Base-by-base conservation (phyloP, 2,888 invertebrate species). In the Dermolepida albohirtum region DNA sequence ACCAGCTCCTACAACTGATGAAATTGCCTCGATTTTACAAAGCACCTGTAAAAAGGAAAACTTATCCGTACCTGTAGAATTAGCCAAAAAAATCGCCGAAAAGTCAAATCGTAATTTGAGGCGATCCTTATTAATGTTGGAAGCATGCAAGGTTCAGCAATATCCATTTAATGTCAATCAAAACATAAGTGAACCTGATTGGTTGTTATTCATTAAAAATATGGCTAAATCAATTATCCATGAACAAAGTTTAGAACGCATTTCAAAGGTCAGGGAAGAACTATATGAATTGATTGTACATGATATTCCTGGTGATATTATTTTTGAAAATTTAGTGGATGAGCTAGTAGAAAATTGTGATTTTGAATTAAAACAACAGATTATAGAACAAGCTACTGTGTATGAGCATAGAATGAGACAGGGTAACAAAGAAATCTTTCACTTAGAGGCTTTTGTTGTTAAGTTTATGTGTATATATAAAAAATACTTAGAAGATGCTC, bases 401-500 rank as follows among this genome's bases (percentile, higher is more conserved):
- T 97, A 94, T 84, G 98, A 99, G 81, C 96, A 98, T 80, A 89
- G 95, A 74, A 92, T 98, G 88, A 91, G 93, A 77, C 88, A 91
- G 65, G 98, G 98, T 14, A 94, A 93, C 76, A 98, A 98, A 84
- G 90, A 93, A 17, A 97, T 99, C 76, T 97, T 96, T 79, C 98
- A 99, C 82, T 86, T 99, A 63, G 99, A 99, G 84, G 97, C 97
- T 1, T 99, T 99, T 86, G 92, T 97, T 54, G 96, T 96, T 0
- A 93, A 94, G 76, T 98, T 98, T 81, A 98, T 99, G 98, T 89
- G 92, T 40, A 90, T 96, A 74, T 97, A 97, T 81, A 94, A 95
- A 78, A 90, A 92, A 76, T 96, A 93, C 81, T 87, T 95, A 81
- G 93, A 94, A 80, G 90, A 91, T 76, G 87, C 88, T 17, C 79